phyloP scores from a whole-genome alignment of 2,113 vertebrate genomes.

The Sphaerodactylus townsendi region DNA sequence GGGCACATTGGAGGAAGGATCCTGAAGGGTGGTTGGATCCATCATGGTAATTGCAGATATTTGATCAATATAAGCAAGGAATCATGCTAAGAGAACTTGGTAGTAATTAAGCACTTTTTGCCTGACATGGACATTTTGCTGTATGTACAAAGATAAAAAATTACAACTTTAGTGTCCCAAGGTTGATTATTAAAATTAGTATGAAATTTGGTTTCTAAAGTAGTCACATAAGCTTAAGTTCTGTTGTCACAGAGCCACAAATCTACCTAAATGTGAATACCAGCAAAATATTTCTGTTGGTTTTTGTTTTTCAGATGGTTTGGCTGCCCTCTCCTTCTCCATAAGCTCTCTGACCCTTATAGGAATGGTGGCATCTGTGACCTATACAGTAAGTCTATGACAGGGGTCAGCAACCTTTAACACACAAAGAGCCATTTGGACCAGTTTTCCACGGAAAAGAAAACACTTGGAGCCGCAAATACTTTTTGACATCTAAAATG shows the following conservation, averaged over 20 bases:
- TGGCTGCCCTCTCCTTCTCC: slow-evolving; percentile 93
- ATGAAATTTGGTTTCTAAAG: not conserved
- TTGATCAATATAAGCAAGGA: not conserved
- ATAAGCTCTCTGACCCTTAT: slow-evolving; percentile 97
- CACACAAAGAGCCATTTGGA: too few relatives aligned
- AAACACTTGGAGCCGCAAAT: too few relatives aligned
- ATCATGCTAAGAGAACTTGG: not conserved
- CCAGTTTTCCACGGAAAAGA: too few relatives aligned
- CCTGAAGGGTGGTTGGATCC: too few relatives aligned
- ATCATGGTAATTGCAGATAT: too few relatives aligned
- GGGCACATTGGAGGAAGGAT: too few relatives aligned
- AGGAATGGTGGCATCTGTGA: slow-evolving; percentile 98
- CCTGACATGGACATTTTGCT: not conserved
- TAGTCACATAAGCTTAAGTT: not conserved
- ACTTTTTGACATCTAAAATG: too few relatives aligned
- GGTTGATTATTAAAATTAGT: not conserved
- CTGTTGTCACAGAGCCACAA: not conserved
- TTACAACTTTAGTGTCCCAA: not conserved
- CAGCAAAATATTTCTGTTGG: not conserved
- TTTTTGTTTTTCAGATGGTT: slow-evolving; percentile 81
- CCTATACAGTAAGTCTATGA: slow-evolving; percentile 90
- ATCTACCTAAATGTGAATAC: not conserved
- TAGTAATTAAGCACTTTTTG: not conserved
- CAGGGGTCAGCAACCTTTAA: too few relatives aligned
- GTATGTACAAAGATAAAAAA: not conserved